These are phyloP conservation scores for Eurytoma adleriae DNA, from an alignment of 2,888 invertebrate genomes.

Conservation along the genomic window DNA sequence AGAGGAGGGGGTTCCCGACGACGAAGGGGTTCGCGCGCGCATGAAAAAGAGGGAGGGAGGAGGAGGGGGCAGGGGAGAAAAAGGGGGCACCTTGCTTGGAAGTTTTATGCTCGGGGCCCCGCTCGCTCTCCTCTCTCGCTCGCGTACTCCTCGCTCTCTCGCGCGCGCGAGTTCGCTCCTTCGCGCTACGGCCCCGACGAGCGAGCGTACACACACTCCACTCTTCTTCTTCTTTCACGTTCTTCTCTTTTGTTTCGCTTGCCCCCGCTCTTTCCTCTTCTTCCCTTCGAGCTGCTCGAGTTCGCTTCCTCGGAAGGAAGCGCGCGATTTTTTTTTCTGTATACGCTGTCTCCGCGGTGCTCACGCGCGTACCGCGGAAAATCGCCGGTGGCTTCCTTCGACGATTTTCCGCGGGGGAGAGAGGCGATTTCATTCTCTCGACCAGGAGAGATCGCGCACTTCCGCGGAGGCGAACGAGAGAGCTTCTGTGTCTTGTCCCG, in stretches of 20 bases:
- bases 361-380: neutral
- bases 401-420: neutral
- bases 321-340: conserved; percentile 11
- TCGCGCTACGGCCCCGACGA: conserved; percentile 17
- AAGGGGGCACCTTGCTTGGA: conserved; percentile 58
- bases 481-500: conserved; percentile 19
- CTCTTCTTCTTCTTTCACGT: neutral
- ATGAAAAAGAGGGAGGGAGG: neutral
- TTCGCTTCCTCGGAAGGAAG: conserved; percentile 19
- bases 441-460: neutral
- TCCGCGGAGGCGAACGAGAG: neutral
- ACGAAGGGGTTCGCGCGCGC: conserved; percentile 1
- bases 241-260: conserved; percentile 6
- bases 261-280: neutral
- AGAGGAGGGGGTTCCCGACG: neutral
- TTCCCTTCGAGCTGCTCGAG: conserved; percentile 4
- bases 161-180: conserved; percentile 30
- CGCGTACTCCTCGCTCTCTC: conserved; percentile 14
- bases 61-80: conserved; percentile 2
- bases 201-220: conserved; percentile 30
- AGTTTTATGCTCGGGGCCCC: conserved; percentile 60
- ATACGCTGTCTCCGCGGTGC: neutral
- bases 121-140: conserved; percentile 19
- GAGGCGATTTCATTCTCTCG: neutral
- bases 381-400: neutral